Base-by-base conservation (phyloP, 1,140 invertebrate species). In the Aphidius gifuensis region DNA sequence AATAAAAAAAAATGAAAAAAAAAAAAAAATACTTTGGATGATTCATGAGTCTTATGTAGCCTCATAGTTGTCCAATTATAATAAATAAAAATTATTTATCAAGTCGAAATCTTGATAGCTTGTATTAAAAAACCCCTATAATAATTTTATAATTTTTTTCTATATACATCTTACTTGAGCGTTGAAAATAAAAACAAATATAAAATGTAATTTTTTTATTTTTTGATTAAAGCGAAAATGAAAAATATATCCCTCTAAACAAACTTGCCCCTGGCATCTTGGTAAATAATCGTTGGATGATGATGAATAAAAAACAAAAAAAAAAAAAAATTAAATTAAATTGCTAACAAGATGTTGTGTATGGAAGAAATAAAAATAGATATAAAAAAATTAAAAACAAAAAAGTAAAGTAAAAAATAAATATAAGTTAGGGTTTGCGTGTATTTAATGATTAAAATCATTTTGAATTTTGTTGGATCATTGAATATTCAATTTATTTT, bases 11-110 rank as follows among this genome's bases (percentile, higher is more conserved):
- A 32, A 32, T 32, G 4, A 32, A 32, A 32, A 32, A 32, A 32
- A 32, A 23, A 32, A 32, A 32, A 32, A 32, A 32, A 32, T 32
- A 32, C 23, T 32, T 3, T 48, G 23, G 49, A 63, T 63, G 61
- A 63, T 58, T 63, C 61, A 63, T 63, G 21, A n/a, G 59, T 60
- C 62, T 58, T 69, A 62, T 66, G 71, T 40, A 46, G 65, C 67
- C 62, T 68, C 62, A 75, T 74, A 71, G 60, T 68, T 68, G 66
- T 67, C 67, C 71, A 61, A 67, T 62, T 60, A 64, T 62, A 71
- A 68, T 65, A 67, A 75, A 73, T 67, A 73, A 57, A 67, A 68
- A 67, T 16, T 16, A 16, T 68, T 65, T 59, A 66, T 71, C 61
- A 70, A 60, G 66, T 69, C 68, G 56, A 50, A 51, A 23, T 44